Evolutionary conservation across 35 echinoderm and acorn worm genomes (phyloP), one percentile per base, ranked within the genome.

Genomic region (Apostichopus japonicus): DNA sequence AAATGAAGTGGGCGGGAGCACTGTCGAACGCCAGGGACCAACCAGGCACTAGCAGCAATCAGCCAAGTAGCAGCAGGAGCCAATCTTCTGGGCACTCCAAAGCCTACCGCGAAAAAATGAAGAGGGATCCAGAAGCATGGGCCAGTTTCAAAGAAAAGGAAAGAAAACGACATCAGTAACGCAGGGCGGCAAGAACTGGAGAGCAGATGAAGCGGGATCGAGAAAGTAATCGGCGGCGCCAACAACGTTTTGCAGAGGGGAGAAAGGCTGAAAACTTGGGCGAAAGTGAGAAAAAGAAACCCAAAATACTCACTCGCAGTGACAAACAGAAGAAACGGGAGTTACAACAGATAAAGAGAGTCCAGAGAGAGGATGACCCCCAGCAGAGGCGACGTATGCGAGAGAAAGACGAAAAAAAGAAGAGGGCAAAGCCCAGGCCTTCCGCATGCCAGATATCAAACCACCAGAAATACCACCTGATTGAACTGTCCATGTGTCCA

Each of bases 401-500:
- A 59, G 90, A 92, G 57, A 79, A 80, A 79, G 90, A 92, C 79
- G 75, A 33, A 8, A 54, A 79, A 80, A 44, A 77, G 16, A 79
- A 92, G 76, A 79, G 90, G 59, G 55, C 33, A 27, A 14, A 55
- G 58, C 71, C 5, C 77, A 22, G 54, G n/a, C 33, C 5, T 92
- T 16, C 53, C 54, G 79, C 53, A 6, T 79, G 14, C 17, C 55
- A 78, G 77, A 79, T 0, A n/a, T 92, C 15, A 92, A 76, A 0
- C n/a, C n/a, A n/a, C n/a, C n/a, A 92, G 59, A 92, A 81, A 59
- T 92, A 80, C 56, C 55, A 92, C 8, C 77, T 92, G 6, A 80
- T 92, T 8, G 73, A 4, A 78, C 55, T 81, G n/a, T 78, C 90
- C 5, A 58, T 92, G 72, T 92, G 90, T 21, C 70, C 86, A 61